Base-by-base conservation (phyloP, 92 coral and sea anemone genomes). In the Ricordea florida region DNA sequence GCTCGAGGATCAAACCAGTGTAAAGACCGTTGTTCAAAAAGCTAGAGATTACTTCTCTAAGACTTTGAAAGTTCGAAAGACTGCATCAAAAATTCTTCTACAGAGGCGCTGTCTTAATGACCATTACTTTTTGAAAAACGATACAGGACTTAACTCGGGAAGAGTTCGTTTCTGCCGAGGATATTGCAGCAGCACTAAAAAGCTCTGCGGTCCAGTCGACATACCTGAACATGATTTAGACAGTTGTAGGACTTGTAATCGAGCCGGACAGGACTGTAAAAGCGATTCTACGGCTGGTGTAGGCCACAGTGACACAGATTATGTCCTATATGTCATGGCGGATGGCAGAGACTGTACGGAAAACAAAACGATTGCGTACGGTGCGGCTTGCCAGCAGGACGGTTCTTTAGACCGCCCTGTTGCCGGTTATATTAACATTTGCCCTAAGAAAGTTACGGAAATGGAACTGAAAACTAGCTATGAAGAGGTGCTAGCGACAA, bases 341-440 rank as follows among this genome's bases (percentile, higher is more conserved):
- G 37, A 45, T 11, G 28, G 78, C 1, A 38, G 84, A 10, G 85
- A 96, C 17, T 96, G 99, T 47, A 17, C 57, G 22, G 45, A 25
- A 0, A 21, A 1, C 2, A 34, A 26, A 2, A 84, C 97, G 0
- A 30, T 96, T 2, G 99, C 99, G 0, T 96, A 85, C 45, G 97
- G 96, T 1, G 82, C 99, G 0, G 84, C 79, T 0, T 96, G 99
- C 47, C 99, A 96, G 51, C 97, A 89, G 59, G 99, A 96, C 25
- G 68, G 72, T 10, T 36, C 31, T 13, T 42, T 89, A 10, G 99
- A 96, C 57, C 84, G 99, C n/a, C 99, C 99, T 0, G 79, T 96
- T n/a, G 97, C 92, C 9, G 99, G 99, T 10, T 89, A 82, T 76
- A 76, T 96, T 22, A 96, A 96, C 46, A 83, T 96, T 27, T 96